A percentile compares a stretch with the other conserved stretches of the same genome.
These are phyloP conservation scores for Hydrolagus colliei DNA, from an alignment of 2,797 vertebrate genomes.

Conservation along the genomic window DNA sequence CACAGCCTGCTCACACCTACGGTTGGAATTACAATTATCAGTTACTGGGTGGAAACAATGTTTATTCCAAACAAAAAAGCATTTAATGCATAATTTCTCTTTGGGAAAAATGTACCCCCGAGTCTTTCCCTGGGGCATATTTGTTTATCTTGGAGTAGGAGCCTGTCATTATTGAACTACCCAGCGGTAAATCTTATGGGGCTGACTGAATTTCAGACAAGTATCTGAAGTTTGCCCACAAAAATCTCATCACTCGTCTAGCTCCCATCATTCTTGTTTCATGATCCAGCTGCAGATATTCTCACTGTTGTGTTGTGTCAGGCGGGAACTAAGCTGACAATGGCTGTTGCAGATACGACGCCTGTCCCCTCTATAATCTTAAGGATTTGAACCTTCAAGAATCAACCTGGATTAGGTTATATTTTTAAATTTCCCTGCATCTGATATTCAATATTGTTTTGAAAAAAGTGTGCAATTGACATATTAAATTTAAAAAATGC, in stretches of 20 bases:
- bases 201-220: constrained; percentile 14
- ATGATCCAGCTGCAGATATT: background rate
- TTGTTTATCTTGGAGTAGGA: background rate
- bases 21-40: background rate
- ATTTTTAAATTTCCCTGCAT: background rate
- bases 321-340: background rate
- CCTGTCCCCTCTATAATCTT: background rate
- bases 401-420: background rate
- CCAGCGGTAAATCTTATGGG: background rate
- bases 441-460: background rate
- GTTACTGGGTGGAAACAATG: background rate
- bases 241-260: background rate
- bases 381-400: background rate
- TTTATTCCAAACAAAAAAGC: background rate
- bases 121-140: background rate
- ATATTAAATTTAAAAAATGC: background rate
- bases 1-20: no score
- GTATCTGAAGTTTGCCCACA: background rate
- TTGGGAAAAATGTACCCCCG: background rate
- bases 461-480: background rate
- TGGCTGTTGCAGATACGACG: background rate
- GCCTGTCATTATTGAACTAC: constrained; percentile 6
- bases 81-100: background rate
- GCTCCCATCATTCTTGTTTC: no score
- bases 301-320: background rate